Evolutionary conservation across 2,113 vertebrate genomes (phyloP), one percentile per base, ranked within the genome.

Genomic region (Microcebus jonahi): DNA sequence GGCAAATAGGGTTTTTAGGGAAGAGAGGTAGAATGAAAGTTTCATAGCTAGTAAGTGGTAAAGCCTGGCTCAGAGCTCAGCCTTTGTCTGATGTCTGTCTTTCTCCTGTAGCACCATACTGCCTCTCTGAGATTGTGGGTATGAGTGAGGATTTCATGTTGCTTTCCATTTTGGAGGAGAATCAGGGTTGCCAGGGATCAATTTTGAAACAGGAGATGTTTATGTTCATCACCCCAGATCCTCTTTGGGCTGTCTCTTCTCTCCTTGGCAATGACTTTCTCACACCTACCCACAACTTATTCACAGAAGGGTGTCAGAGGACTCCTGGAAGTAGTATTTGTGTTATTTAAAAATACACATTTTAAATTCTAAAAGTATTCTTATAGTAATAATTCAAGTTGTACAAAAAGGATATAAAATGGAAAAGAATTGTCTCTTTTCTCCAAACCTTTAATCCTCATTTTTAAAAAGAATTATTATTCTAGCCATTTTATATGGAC

Each of bases 401-500:
- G 67, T 73, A 83, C 14, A 79, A 63, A 79, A 89, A 76, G 9
- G 34, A 57, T 68, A 57, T 45, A 61, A 80, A 79, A 90, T 45
- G 65, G 34, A 96, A 91, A 94, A 29, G 59, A 71, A 39, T 59
- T 94, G 6, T 80, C 21, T 15, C 50, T 87, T 96, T 76, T 23
- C 31, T 48, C 7, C 6, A 93, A 71, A 85, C 13, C 20, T 95
- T 71, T 48, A 67, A 89, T 91, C 42, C 5, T 91, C 34, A 73
- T 85, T 70, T 70, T 75, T 10, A 8, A 53, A 73, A 67, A 88
- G 84, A 53, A 21, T 5, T 63, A 39, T 67, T 59, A 82, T 93
- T 73, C 10, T 86, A 76, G 82, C 73, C 14, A 81, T 80, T 94
- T 95, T 85, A 76, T 48, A 13, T 73, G 34, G 48, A n/a, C 13